Evolutionary conservation across 2,797 vertebrate genomes (phyloP).

Genomic region (Geotria australis): DNA sequence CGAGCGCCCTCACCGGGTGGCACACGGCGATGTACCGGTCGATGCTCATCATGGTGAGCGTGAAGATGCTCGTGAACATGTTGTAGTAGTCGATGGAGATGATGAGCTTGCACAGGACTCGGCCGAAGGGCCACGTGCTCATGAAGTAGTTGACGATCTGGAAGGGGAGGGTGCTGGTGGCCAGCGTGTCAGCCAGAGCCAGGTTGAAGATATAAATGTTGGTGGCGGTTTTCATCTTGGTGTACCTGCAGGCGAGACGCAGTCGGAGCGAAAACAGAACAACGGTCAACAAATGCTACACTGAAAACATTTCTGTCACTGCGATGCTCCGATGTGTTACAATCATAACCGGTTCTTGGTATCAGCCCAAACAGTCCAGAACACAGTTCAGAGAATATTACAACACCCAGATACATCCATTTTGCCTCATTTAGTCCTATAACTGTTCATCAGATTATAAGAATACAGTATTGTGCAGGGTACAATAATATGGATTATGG

Average conservation of each 20-base stretch:
- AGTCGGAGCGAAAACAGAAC: not conserved
- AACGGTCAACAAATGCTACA: not conserved
- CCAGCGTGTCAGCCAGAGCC: constrained; percentile 53
- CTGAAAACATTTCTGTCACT: not conserved
- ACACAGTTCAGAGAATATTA: no score
- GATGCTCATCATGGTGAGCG: constrained; percentile 93
- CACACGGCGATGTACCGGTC: constrained; percentile 81
- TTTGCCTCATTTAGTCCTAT: no score
- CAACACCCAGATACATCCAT: no score
- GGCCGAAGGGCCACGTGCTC: constrained; percentile 73
- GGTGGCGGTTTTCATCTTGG: constrained; percentile 87
- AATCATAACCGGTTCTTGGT: no score
- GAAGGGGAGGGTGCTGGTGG: constrained; percentile 84
- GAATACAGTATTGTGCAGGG: no score
- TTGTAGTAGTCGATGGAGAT: constrained; percentile 95
- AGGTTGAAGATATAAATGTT: constrained; percentile 98
- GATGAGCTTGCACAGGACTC: constrained; percentile 50
- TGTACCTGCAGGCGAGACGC: constrained; percentile 30
- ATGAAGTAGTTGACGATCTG: constrained; percentile 82
- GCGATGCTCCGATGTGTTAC: not conserved
- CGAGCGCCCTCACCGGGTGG: constrained; percentile 59
- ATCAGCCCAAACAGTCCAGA: no score
- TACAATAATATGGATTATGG: no score
- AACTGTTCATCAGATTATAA: no score
- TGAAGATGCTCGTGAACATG: constrained; percentile 98